Evolutionary conservation across 2,113 vertebrate species (phyloP).

Genomic region (Sceloporus tristichus): DNA sequence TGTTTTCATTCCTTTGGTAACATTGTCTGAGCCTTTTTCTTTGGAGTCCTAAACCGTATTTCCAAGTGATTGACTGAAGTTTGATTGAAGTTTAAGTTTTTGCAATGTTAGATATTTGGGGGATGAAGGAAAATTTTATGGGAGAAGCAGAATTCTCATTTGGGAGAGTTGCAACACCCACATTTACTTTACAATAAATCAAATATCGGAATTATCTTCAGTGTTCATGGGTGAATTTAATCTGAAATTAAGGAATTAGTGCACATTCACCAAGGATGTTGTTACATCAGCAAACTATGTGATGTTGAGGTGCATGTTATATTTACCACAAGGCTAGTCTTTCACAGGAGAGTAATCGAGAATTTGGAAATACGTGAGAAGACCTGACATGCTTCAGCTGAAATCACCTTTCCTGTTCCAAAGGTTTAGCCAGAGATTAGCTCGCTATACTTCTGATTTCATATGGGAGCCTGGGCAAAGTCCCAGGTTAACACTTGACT

Average conservation of each 20-base stretch:
- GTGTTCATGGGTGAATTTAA: neutral
- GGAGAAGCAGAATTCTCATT: too few species aligned
- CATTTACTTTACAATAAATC: neutral
- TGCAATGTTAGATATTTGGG: too few species aligned
- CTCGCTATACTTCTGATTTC: neutral
- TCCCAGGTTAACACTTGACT: neutral
- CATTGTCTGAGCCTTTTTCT: too few species aligned
- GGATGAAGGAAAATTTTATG: too few species aligned
- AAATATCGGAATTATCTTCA: slow-evolving; percentile 7
- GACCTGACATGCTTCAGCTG: neutral
- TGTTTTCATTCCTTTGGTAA: too few species aligned
- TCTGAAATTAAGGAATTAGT: neutral
- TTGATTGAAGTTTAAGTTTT: too few species aligned
- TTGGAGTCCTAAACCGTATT: too few species aligned
- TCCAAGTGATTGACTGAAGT: too few species aligned
- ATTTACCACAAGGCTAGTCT: too few species aligned
- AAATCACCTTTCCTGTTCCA: neutral
- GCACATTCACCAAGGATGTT: neutral
- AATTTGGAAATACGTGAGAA: too few species aligned
- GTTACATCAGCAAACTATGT: neutral
- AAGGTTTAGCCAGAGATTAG: neutral
- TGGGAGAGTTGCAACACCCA: too few species aligned
- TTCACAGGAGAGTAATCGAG: neutral
- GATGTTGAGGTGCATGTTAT: neutral
- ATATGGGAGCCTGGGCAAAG: neutral